phyloP scores from a whole-genome alignment of 2,888 invertebrate species.

The Microctonus hyperodae region DNA sequence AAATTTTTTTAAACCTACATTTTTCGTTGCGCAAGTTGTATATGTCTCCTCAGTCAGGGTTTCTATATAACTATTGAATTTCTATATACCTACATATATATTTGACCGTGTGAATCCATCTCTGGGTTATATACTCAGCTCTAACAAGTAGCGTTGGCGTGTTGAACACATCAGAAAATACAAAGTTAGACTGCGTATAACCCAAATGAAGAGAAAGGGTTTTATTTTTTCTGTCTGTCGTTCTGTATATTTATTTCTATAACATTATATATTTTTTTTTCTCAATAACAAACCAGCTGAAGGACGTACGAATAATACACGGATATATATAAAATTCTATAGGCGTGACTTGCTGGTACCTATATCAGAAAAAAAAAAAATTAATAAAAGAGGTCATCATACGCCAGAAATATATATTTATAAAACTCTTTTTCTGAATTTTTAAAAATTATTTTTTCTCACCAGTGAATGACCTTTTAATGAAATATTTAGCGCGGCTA shows the following conservation, averaged over 20 bases:
- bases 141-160: slow-evolving; percentile 21
- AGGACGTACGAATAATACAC: no score
- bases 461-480: slow-evolving; percentile 2
- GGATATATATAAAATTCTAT: no score
- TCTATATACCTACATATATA: slow-evolving; percentile 7
- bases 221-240: slow-evolving; percentile 2
- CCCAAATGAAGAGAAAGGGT: slow-evolving; percentile 22
- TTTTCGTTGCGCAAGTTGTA: slow-evolving; percentile 35
- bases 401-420: neutral
- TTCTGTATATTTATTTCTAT: neutral
- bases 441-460: neutral
- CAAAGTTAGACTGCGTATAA: slow-evolving; percentile 4
- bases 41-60: slow-evolving; percentile 28
- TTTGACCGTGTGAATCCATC: slow-evolving; percentile 38
- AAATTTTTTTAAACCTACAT: neutral
- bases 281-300: no score
- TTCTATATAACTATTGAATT: slow-evolving; percentile 21
- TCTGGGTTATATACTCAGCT: slow-evolving; percentile 38
- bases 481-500: neutral
- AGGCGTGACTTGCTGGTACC: no score
- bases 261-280: slow-evolving; percentile 16
- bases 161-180: slow-evolving; percentile 25
- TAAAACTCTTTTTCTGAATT: neutral
- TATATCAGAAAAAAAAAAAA: no score
- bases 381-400: slow-evolving; percentile 5